Conservation (phyloP, 2,888 invertebrate genomes). For the Tetragonula carbonaria region DNA sequence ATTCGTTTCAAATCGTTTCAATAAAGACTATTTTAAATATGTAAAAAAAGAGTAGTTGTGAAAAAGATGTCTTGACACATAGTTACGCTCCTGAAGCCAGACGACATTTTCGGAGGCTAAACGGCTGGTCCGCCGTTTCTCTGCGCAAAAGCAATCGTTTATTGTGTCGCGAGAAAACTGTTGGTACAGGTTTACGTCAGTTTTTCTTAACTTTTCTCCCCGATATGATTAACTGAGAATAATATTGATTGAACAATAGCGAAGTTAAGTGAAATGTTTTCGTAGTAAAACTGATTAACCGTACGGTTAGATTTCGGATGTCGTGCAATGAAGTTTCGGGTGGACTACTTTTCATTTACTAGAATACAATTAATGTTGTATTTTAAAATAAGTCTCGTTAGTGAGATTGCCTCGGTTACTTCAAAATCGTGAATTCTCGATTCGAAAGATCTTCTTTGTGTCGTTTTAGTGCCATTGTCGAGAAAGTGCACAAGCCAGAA, state of each 20-base stretch:
- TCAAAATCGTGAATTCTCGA: not conserved
- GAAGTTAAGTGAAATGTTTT: slow-evolving; percentile 33
- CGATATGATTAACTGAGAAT: slow-evolving; percentile 32
- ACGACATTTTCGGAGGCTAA: slow-evolving; percentile 76
- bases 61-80: slow-evolving; percentile 39
- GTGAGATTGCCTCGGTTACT: not conserved
- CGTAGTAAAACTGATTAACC: slow-evolving; percentile 35
- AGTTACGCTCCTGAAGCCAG: slow-evolving; percentile 73
- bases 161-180: slow-evolving; percentile 71
- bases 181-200: slow-evolving; percentile 58
- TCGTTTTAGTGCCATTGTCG: slow-evolving; percentile 19
- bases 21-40: not conserved
- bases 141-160: slow-evolving; percentile 76
- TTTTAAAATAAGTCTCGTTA: slow-evolving; percentile 37
- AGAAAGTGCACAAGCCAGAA: slow-evolving; percentile 41
- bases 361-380: slow-evolving; percentile 39
- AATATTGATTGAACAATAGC: slow-evolving; percentile 32
- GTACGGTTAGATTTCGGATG: slow-evolving; percentile 43
- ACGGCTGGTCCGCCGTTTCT: slow-evolving; percentile 71
- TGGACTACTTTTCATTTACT: slow-evolving; percentile 44
- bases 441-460: not conserved
- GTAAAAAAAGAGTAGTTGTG: slow-evolving; percentile 4
- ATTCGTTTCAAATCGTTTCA: not conserved
- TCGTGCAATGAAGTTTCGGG: slow-evolving; percentile 61
- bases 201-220: slow-evolving; percentile 46